Evolutionary conservation across 1,140 invertebrate species (phyloP), one percentile per base, ranked within the genome.

Genomic region (Thereuonema tuberculata): DNA sequence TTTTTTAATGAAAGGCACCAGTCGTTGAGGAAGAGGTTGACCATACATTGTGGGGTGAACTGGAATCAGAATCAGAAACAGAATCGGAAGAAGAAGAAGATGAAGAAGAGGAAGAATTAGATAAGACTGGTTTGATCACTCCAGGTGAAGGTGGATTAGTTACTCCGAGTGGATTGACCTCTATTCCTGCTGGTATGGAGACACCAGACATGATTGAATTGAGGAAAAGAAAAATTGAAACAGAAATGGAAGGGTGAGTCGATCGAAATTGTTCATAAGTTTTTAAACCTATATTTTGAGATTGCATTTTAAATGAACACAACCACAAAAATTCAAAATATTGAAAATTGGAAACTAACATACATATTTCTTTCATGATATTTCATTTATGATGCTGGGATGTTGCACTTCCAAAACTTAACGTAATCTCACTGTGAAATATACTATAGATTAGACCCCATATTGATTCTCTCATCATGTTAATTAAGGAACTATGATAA

Each of bases 171-270:
- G 96, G 96, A 27, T 84, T 98, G 58, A 86, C 90, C 27, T 95
- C 92, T 48, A 86, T 98, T 56, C 93, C 93, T 21, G 85, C 89
- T 50, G 96, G 96, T 55, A 80, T 98, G 67, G 95, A 99, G 76
- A 99, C 95, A 0, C 96, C 96, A 0, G 95, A 98, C 69, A 92
- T 92, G 54, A 98, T 99, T 70, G 96, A 99, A 74, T 76, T 99
- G 37, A 79, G 96, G 55, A 99, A 99, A 76, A 88, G 90, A 72
- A 93, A 95, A 68, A 93, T 97, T 61, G 95, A 98, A 74, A 87
- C 85, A 57, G 93, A 97, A 74, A 93, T 96, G 84, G 96, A 98
- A 73, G 89, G 90, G 84, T 85, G 74, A 70, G 73, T 69, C 17
- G 24, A 54, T 28, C 9, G 27, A 24, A 15, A 15, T 12, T 43